Evolutionary conservation across 2,113 vertebrate genomes (phyloP).

Genomic region (Brachionichthys hirsutus): DNA sequence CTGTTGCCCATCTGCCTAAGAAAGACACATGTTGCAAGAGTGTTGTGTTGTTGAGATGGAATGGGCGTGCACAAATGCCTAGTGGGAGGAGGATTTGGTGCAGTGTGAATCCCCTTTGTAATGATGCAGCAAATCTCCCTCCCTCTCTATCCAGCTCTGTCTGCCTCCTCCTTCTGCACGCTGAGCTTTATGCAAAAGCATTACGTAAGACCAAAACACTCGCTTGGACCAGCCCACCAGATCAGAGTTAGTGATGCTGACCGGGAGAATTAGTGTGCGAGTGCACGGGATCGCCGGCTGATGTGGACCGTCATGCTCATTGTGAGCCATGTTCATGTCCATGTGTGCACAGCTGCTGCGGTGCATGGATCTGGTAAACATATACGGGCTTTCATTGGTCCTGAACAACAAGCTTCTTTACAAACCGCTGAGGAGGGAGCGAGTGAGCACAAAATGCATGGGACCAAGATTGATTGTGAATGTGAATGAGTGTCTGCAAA

Average conservation of each 20-base stretch:
- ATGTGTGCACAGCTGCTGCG: constrained; percentile 33
- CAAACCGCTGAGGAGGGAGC: constrained; percentile 8
- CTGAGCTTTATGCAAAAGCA: constrained; percentile 73
- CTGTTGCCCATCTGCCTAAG: constrained; percentile 8
- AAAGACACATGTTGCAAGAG: constrained; percentile 40
- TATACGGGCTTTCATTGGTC: constrained; percentile 26
- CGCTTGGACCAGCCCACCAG: constrained; percentile 51
- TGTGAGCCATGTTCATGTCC: constrained; percentile 12
- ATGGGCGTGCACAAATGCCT: constrained; percentile 37
- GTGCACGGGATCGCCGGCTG: constrained; percentile 28
- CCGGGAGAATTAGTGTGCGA: constrained; percentile 24
- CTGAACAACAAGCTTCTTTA: constrained; percentile 22
- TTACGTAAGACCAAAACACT: constrained; percentile 76
- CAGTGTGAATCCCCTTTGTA: constrained; percentile 75
- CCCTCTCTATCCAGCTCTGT: constrained; percentile 30
- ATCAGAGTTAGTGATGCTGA: constrained; percentile 57
- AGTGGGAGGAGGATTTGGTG: constrained; percentile 70
- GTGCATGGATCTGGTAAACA: constrained; percentile 10
- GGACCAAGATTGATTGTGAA: constrained; percentile 34
- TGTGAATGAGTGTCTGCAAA: constrained; percentile 23
- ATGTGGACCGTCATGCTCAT: constrained; percentile 31
- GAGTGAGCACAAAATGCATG: constrained; percentile 8
- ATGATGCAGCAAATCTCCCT: constrained; percentile 59
- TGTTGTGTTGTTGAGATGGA: constrained; percentile 37
- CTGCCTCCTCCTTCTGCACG: constrained; percentile 41